Evolutionary conservation across 2,797 vertebrate genomes (phyloP), one percentile per base, ranked within the genome.

Genomic region (Pelochelys cantorii): DNA sequence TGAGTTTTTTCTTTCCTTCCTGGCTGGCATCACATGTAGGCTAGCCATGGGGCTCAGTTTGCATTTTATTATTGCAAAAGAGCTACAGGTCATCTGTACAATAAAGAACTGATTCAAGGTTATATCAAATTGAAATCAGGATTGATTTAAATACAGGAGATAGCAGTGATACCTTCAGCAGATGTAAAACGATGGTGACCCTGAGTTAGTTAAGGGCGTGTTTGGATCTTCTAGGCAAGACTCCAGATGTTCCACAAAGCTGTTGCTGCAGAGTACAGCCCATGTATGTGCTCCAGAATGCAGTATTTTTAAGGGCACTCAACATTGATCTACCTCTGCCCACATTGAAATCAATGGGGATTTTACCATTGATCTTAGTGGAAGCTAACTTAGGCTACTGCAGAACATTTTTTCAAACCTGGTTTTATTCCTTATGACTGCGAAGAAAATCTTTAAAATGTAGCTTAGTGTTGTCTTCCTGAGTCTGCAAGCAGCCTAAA

Each of bases 331-430:
- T 90, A 60, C 57, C 29, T 79, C 53, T 86, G 11, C 71, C 23
- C 10, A 86, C 83, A 22, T 10, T 86, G 55, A 90, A 75, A 18
- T 20, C 3, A 82, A 9, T 2, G 84, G 23, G 4, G 88, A 86
- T 54, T 87, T 77, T 89, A 65, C 7, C 11, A 13, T 2, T 83
- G 59, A 81, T 54, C 53, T 85, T 71, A 74, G 4, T 3, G 34
- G 54, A 29, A 37, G 11, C 20, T 55, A 1, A 27, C 25, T 52
- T 17, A 20, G 10, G 65, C 17, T 37, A 37, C 18, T 34, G n/a
- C 65, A 34, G 7, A 27, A 7, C 17, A 0, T 1, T 5, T 56
- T 80, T 1, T 56, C 5, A 87, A 79, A 59, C 0, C 0, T 0
- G 0, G 82, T 79, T 5, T 22, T 3, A 8, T 4, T 53, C 37